These are phyloP conservation scores for Pseudomyrmex gracilis DNA, from an alignment of 1,140 invertebrate species.

Conservation along the genomic window DNA sequence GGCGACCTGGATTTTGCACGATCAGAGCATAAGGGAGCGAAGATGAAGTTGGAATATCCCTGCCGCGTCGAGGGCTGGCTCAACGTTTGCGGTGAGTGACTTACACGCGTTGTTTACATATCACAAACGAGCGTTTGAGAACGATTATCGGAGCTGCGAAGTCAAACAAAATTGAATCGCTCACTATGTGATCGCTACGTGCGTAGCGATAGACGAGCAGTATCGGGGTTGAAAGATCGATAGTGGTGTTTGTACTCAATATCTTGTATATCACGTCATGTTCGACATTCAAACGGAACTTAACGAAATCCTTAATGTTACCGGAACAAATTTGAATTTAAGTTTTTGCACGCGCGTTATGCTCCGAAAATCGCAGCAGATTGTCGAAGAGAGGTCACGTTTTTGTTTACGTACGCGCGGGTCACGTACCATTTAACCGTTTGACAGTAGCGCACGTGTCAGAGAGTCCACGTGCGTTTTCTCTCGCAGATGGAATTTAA, in stretches of 20 bases:
- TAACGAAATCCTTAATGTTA: too few species aligned
- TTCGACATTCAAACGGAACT: too few species aligned
- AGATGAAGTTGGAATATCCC: slow-evolving; percentile 86
- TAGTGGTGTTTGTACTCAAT: too few species aligned
- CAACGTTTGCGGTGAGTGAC: slow-evolving; percentile 87
- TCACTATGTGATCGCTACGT: too few species aligned
- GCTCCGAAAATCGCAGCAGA: not conserved
- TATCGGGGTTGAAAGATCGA: not conserved
- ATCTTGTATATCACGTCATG: too few species aligned
- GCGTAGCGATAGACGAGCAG: not conserved
- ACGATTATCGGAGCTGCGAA: slow-evolving; percentile 19
- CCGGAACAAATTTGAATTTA: not conserved
- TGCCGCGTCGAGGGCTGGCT: slow-evolving; percentile 88
- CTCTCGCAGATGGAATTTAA: not conserved
- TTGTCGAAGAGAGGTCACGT: not conserved
- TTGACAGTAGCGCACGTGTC: not conserved
- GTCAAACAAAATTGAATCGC: not conserved
- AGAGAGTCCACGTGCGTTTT: not conserved
- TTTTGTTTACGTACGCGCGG: not conserved
- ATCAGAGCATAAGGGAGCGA: not conserved
- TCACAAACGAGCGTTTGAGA: not conserved
- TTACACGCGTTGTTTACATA: slow-evolving; percentile 16
- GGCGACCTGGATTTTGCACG: slow-evolving; percentile 46
- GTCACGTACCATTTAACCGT: too few species aligned
- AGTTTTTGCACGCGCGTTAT: not conserved